Evolutionary conservation across 2,797 vertebrate species (phyloP), one percentile per base, ranked within the genome.

Genomic region (Esox masquinongy): DNA sequence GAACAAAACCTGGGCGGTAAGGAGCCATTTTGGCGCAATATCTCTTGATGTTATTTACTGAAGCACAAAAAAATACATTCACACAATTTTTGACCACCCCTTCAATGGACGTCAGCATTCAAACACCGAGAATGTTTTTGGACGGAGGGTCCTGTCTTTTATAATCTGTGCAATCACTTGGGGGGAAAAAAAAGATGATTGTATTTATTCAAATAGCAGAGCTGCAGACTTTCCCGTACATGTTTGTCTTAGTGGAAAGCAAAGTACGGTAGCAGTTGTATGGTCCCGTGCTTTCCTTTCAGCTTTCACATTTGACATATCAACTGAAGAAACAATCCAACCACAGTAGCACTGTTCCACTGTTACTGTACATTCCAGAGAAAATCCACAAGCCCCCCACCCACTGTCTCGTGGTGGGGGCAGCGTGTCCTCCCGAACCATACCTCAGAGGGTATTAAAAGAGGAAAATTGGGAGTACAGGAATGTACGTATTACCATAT

Each of bases 1-100:
- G 84, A 95, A 94, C 64, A 99, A 98, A 90, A 98, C 97, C 76
- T 99, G 97, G 97, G 96, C 96, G 86, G 97, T 99, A 95, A 96
- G 97, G 12, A 94, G n/a, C 8, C 64, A 14, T 15, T 17, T 15
- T 66, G 59, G n/a, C 24, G 2, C 22, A 15, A 15, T 47, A 47
- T 47, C 43, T 47, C 1, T 47, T 47, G 43, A 3, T 14, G 12
- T 47, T 47, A 47, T 4, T 3, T 47, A 47, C 43, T 47, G 9
- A 14, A 11, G 9, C 12, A 47, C 43, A 47, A 47, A 43, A 39
- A n/a, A n/a, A n/a, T 34, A 34, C 34, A 34, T 34, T 34, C 5
- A 5, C 5, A 2, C 5, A 2, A 34, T 34, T 2, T 11, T 5
- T 43, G 43, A 43, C n/a, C n/a, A n/a, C n/a, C n/a, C n/a, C n/a